Evolutionary conservation across 2,113 vertebrate species (phyloP).

Genomic region (Rissa tridactyla): DNA sequence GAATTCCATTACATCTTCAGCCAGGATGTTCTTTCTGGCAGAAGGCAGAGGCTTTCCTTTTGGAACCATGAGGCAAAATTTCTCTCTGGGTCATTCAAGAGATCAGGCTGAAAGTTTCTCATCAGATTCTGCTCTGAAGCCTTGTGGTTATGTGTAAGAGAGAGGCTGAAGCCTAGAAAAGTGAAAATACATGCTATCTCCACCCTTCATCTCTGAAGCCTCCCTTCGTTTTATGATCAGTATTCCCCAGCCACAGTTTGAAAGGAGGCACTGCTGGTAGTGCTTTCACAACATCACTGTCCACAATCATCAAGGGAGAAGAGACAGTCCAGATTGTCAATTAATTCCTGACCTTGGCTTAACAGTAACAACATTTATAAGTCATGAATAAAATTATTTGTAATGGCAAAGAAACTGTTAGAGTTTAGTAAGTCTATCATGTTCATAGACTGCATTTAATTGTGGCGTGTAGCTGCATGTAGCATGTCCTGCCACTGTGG

Average conservation of each 20-base stretch:
- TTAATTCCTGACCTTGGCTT: neutral
- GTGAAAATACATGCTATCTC: neutral
- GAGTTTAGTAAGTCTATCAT: neutral
- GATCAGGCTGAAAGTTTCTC: neutral
- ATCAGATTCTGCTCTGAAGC: neutral
- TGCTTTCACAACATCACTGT: neutral
- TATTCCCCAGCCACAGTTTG: neutral
- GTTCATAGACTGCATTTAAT: neutral
- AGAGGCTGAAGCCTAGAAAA: neutral
- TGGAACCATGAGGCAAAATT: neutral
- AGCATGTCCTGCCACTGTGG: neutral
- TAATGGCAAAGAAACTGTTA: neutral
- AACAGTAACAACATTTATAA: neutral
- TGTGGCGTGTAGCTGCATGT: neutral
- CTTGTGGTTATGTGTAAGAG: neutral
- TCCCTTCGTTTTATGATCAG: accelerated
- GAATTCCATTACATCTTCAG: neutral
- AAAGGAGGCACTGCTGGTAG: neutral
- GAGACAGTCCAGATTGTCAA: neutral
- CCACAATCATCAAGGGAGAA: neutral
- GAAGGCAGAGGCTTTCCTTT: neutral
- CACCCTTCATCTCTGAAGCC: neutral
- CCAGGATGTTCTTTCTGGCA: neutral
- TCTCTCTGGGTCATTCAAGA: neutral
- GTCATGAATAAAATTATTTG: neutral